Conservation (phyloP, 2,797 vertebrate genomes). For the Myoxocephalus aenaeus region DNA sequence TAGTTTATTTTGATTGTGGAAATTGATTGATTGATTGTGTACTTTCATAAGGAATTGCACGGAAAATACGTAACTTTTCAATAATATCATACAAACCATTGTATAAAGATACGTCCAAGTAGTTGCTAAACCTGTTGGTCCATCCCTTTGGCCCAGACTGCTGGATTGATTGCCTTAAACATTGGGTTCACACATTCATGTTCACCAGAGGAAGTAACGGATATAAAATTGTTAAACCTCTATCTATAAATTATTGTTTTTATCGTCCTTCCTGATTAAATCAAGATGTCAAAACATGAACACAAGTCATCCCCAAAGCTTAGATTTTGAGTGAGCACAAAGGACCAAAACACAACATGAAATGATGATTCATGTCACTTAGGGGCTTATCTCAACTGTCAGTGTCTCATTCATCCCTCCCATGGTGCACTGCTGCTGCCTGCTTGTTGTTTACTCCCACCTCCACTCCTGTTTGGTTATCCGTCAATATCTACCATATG, state of each 20-base stretch:
- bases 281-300: not conserved
- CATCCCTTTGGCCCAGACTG: not conserved
- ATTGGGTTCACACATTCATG: no score
- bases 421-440: slow-evolving; percentile 1
- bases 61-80: no score
- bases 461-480: slow-evolving; percentile 10
- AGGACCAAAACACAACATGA: not conserved
- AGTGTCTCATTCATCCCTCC: not conserved
- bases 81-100: no score
- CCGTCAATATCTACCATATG: slow-evolving; percentile 47
- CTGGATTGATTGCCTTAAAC: no score
- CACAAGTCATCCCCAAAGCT: not conserved
- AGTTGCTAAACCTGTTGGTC: no score
- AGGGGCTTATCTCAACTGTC: slow-evolving; percentile 21
- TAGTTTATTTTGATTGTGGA: no score
- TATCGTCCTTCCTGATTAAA: not conserved
- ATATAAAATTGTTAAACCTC: no score
- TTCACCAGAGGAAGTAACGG: no score
- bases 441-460: slow-evolving; percentile 25
- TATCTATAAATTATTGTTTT: not conserved
- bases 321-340: not conserved
- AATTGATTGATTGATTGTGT: no score
- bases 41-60: no score
- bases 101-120: no score
- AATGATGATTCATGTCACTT: slow-evolving; percentile 15